phyloP scores from a whole-genome alignment of 2,888 invertebrate genomes.

The Campaea margaritaria region DNA sequence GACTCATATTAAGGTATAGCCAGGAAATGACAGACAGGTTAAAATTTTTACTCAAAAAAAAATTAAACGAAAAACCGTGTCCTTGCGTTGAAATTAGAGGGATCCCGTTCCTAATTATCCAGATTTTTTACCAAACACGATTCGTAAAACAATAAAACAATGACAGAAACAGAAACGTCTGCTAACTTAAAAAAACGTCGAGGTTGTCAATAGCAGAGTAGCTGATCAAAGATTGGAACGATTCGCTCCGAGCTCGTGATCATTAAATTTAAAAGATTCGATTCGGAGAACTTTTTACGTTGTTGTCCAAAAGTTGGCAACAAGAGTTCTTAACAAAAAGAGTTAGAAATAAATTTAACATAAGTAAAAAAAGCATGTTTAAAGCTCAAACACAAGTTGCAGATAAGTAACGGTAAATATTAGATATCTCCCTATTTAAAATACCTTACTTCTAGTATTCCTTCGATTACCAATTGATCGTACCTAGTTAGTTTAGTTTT shows the following conservation, averaged over 20 bases:
- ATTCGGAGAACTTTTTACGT: conserved; percentile 26
- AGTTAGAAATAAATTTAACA: too few relatives aligned
- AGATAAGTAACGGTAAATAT: too few relatives aligned
- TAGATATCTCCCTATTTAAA: too few relatives aligned
- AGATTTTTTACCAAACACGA: conserved; percentile 1
- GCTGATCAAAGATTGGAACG: conserved; percentile 34
- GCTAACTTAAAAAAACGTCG: conserved; percentile 28
- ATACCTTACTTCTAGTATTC: too few relatives aligned
- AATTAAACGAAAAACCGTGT: neutral
- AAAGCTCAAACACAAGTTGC: too few relatives aligned
- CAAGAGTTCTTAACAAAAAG: too few relatives aligned
- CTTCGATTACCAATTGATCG: neutral
- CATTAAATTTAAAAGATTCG: conserved; percentile 27
- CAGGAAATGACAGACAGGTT: neutral
- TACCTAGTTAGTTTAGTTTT: neutral
- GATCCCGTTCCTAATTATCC: conserved; percentile 1
- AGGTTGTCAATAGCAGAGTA: conserved; percentile 10
- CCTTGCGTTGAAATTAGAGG: neutral
- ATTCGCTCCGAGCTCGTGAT: conserved; percentile 29
- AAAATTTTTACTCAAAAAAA: neutral
- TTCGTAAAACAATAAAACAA: conserved; percentile 8
- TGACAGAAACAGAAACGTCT: conserved; percentile 15
- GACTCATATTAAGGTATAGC: too few relatives aligned
- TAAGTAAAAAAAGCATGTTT: too few relatives aligned
- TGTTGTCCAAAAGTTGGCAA: neutral